Evolutionary conservation across 1,140 invertebrate genomes (phyloP), one percentile per base, ranked within the genome.

Genomic region (Trachymyrmex cornetzi): DNA sequence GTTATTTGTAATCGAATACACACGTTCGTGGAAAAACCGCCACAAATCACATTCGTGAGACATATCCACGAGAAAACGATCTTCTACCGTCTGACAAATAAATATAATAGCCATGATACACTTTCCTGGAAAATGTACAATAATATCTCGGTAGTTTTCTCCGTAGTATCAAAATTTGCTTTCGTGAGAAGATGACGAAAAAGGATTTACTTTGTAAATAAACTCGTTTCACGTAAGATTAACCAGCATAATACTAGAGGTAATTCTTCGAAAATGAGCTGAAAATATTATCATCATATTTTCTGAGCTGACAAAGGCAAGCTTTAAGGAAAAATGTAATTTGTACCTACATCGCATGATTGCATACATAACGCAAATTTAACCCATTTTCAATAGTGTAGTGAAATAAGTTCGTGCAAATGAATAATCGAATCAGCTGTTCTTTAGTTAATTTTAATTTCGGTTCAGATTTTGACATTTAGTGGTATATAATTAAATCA

Each of bases 1-100:
- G 2, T 24, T 81, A 55, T 81, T 57, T 81, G 44, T 81, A 57
- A 81, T 71, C 16, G 66, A 72, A 81, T 55, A 55, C 27, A 72
- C 64, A 14, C 16, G 44, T 66, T 22, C 34, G 22, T 30, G n/a
- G 44, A 50, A 71, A 61, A 72, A 44, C 34, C 30, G n/a, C 48
- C 7, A 81, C 48, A 81, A 81, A 81, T 81, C 64, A 71, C 30
- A 81, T 24, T 3, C 30, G 66, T n/a, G 64, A 24, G 30, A 72
- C 50, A 24, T 81, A 24, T 81, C 6, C 66, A 44, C 34, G 16
- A 71, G 22, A 22, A 81, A 81, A 81, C 16, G 22, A 81, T 44
- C 19, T 5, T 81, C 14, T 11, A 81, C 16, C 22, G 27, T 81
- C 22, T 67, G 64, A 81, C 55, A 72, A 38, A 71, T 71, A 81